These are phyloP conservation scores for Siniperca scherzeri DNA, from an alignment of 2,797 vertebrate species.

Conservation along the genomic window DNA sequence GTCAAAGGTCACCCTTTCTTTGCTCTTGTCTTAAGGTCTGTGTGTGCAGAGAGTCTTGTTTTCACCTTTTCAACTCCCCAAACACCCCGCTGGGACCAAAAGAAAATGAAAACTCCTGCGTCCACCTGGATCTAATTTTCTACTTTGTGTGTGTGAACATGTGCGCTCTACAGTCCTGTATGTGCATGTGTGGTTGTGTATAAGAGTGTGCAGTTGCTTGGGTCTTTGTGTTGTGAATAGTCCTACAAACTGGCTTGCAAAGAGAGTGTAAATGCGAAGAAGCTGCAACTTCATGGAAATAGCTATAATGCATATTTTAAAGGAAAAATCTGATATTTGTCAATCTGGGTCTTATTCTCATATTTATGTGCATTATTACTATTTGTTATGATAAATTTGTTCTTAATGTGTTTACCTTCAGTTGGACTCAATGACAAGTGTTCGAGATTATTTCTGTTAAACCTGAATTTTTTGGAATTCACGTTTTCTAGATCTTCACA, in stretches of 20 bases:
- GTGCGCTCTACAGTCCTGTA: neutral
- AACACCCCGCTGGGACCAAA: conserved; percentile 49
- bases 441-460: neutral
- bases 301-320: neutral
- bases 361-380: neutral
- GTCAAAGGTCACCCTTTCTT: conserved; percentile 65
- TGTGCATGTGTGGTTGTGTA: neutral
- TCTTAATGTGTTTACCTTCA: neutral
- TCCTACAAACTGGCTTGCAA: neutral
- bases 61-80: conserved; percentile 46
- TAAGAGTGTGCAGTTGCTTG: neutral
- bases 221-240: neutral
- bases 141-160: conserved; percentile 32
- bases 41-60: conserved; percentile 26
- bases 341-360: neutral
- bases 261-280: neutral
- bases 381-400: neutral
- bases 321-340: neutral
- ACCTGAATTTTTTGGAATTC: neutral
- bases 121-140: conserved; percentile 64
- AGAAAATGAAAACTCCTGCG: conserved; percentile 24
- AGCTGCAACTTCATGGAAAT: neutral
- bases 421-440: neutral
- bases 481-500: neutral
- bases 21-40: conserved; percentile 44